Percentiles rank a stretch among this genome's conserved stretches.
Conservation (phyloP, 2,888 invertebrate genomes). For the Osedax fenrisi region DNA sequence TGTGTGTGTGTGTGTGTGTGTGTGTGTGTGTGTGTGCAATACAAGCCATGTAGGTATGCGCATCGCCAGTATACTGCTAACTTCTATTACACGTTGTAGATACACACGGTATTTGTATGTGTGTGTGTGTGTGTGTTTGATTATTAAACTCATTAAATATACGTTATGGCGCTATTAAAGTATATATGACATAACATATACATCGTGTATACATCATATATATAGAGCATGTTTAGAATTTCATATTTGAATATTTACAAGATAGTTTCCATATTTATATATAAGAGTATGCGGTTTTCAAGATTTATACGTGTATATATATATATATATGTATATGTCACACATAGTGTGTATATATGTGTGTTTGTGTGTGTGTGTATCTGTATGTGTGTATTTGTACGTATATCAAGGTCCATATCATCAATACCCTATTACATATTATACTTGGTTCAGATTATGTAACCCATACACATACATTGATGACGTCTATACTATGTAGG, state of each 20-base stretch:
- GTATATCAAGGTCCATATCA: neutral
- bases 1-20: constrained; percentile 18
- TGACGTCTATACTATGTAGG: too few relatives aligned
- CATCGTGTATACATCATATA: too few relatives aligned
- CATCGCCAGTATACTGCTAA: neutral
- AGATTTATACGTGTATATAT: constrained; percentile 17
- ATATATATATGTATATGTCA: constrained; percentile 5
- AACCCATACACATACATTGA: neutral
- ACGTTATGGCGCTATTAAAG: neutral
- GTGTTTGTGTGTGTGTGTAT: constrained; percentile 17
- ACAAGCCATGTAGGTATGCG: neutral
- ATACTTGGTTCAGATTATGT: too few relatives aligned
- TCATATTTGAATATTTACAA: constrained; percentile 1
- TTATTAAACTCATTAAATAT: neutral
- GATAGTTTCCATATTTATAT: constrained; percentile 8
- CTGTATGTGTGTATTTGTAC: constrained; percentile 11
- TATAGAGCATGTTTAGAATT: neutral
- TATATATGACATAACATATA: too few relatives aligned
- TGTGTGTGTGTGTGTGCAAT: neutral
- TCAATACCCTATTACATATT: too few relatives aligned
- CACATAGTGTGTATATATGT: neutral
- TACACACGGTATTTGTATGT: neutral
- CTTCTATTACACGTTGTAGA: neutral
- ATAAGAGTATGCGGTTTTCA: constrained; percentile 3
- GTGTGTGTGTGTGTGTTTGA: constrained; percentile 21